phyloP scores from a whole-genome alignment of 2,888 invertebrate species.

The Glaucopsyche alexis region DNA sequence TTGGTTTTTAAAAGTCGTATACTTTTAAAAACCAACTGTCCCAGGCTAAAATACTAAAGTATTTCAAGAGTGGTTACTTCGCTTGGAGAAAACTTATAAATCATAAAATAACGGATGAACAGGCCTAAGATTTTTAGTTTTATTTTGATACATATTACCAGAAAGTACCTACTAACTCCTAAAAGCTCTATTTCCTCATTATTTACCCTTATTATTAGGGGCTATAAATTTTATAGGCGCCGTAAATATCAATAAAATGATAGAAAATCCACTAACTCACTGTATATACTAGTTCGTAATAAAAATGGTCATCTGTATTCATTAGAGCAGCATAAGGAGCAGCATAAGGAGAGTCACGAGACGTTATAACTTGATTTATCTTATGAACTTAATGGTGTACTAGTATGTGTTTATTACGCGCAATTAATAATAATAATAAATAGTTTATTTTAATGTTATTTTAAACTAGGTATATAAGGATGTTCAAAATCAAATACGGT shows the following conservation, averaged over 20 bases:
- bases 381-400: not conserved
- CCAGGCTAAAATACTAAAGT: too few species aligned
- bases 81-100: too few species aligned
- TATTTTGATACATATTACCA: too few species aligned
- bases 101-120: too few species aligned
- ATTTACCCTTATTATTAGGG: not conserved
- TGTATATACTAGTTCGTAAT: not conserved
- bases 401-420: not conserved
- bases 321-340: not conserved
- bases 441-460: not conserved
- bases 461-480: too few species aligned
- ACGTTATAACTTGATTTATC: slow-evolving; percentile 12
- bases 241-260: slow-evolving; percentile 21
- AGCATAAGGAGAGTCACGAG: not conserved
- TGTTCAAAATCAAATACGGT: too few species aligned
- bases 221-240: slow-evolving; percentile 6
- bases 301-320: slow-evolving; percentile 21
- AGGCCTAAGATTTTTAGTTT: too few species aligned
- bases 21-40: too few species aligned
- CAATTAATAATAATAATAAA: not conserved
- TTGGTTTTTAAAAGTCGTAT: too few species aligned
- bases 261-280: slow-evolving; percentile 6
- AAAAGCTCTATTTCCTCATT: not conserved
- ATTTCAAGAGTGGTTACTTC: too few species aligned
- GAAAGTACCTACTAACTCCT: too few species aligned